These are phyloP conservation scores for Centropyge bicolor DNA, from an alignment of 2,797 vertebrate genomes.

Conservation along the genomic window DNA sequence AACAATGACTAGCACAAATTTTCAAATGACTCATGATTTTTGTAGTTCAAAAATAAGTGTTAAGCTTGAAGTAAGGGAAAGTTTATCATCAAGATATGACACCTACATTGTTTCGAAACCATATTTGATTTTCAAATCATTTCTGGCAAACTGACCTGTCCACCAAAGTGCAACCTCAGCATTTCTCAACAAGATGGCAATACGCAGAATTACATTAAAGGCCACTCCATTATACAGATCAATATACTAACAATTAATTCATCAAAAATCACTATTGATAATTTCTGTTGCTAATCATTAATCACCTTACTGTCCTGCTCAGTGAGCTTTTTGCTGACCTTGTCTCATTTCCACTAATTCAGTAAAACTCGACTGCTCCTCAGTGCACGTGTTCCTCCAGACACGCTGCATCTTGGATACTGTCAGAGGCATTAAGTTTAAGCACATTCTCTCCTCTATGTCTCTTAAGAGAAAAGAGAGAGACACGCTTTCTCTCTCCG, in stretches of 20 bases:
- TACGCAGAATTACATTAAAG: conserved; percentile 20
- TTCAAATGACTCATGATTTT: background rate
- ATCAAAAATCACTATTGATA: conserved; percentile 17
- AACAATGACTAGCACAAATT: background rate
- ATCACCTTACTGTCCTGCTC: background rate
- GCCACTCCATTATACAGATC: background rate
- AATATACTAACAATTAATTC: background rate
- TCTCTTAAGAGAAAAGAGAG: conserved; percentile 38
- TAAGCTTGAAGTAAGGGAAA: background rate
- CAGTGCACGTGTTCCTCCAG: background rate
- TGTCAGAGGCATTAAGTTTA: conserved; percentile 11
- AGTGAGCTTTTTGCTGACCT: background rate
- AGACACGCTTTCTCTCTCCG: conserved; percentile 22
- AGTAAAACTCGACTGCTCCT: background rate
- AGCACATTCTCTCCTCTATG: background rate
- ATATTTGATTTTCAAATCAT: conserved; percentile 25
- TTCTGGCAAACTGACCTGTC: conserved; percentile 9
- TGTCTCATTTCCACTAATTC: background rate
- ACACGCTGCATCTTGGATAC: background rate
- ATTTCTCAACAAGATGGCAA: conserved; percentile 14
- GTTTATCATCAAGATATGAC: conserved; percentile 13
- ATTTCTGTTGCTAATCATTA: conserved; percentile 25
- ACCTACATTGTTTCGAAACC: background rate
- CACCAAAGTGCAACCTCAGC: conserved; percentile 7
- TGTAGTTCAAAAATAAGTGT: background rate